phyloP scores from a whole-genome alignment of 2,113 vertebrate genomes.

The Cyanoramphus novaezelandiae region DNA sequence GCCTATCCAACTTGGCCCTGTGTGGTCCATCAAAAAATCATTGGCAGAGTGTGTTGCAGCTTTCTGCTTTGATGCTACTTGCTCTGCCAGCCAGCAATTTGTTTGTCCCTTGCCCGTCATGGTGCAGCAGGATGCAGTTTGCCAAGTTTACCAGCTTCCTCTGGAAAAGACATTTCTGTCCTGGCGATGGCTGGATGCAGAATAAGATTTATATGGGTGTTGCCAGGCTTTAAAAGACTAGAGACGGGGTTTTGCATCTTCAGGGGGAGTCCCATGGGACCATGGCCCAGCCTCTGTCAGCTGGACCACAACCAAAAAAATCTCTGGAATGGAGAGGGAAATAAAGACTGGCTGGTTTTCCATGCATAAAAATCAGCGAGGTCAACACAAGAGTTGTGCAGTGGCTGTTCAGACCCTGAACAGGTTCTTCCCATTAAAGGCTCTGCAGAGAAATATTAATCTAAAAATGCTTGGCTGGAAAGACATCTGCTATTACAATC shows the following conservation, averaged over 20 bases:
- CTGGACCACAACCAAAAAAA: not conserved
- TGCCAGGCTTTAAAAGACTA: not conserved
- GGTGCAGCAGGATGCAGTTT: not conserved
- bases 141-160: not conserved
- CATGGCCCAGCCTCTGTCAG: not conserved
- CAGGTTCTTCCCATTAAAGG: not conserved
- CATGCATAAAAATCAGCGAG: not conserved
- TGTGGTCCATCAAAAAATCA: not conserved
- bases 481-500: not conserved
- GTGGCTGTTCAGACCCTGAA: not conserved
- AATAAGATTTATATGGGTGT: not conserved
- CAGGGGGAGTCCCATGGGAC: not conserved
- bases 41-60: not conserved
- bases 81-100: not conserved
- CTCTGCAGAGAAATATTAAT: not conserved
- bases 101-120: rapidly evolving
- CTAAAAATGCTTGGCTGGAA: not conserved
- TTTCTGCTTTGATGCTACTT: not conserved
- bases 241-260: not conserved
- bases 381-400: not conserved
- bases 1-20: not conserved
- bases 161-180: not conserved
- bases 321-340: not conserved
- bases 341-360: not conserved
- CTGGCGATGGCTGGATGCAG: not conserved